Conservation (phyloP, 2,888 invertebrate species). For the Romanomermis culicivorax region DNA sequence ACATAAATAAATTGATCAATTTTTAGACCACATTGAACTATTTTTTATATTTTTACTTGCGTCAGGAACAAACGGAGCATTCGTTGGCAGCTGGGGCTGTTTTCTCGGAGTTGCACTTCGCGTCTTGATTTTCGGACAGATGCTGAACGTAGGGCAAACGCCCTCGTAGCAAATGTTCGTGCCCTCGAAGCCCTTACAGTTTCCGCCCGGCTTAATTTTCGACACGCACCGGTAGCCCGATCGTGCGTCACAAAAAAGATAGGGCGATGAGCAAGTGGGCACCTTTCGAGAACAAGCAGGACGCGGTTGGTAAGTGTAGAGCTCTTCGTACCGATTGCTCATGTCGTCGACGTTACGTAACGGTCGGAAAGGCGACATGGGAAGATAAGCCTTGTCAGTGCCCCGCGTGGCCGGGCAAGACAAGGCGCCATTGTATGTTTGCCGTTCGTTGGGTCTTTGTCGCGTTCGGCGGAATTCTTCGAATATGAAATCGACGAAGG, state of each 20-base stretch:
- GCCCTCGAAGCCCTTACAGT: constrained; percentile 21
- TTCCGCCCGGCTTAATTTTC: constrained; percentile 20
- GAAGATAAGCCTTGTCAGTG: constrained; percentile 3
- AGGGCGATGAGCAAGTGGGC: constrained; percentile 9
- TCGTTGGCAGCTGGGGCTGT: too few species aligned
- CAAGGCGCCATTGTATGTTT: too few species aligned
- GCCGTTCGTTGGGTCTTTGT: constrained; percentile 11
- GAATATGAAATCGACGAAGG: constrained; percentile 29
- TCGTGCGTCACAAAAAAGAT: constrained; percentile 20
- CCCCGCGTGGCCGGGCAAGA: constrained; percentile 7
- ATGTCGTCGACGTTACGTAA: constrained; percentile 10
- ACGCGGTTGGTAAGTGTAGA: constrained; percentile 10
- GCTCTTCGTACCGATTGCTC: constrained; percentile 5
- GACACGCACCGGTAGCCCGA: constrained; percentile 17
- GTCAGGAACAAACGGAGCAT: too few species aligned
- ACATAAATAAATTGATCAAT: too few species aligned
- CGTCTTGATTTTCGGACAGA: too few species aligned
- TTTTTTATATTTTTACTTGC: too few species aligned
- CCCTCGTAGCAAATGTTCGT: constrained; percentile 19
- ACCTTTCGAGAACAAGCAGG: constrained; percentile 5
- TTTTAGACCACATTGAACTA: too few species aligned
- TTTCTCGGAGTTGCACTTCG: too few species aligned
- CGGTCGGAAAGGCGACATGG: constrained; percentile 10
- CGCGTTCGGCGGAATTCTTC: constrained; percentile 23
- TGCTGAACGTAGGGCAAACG: not conserved